These are phyloP conservation scores for Laupala kohalensis DNA, from an alignment of 1,140 invertebrate species.

Conservation along the genomic window DNA sequence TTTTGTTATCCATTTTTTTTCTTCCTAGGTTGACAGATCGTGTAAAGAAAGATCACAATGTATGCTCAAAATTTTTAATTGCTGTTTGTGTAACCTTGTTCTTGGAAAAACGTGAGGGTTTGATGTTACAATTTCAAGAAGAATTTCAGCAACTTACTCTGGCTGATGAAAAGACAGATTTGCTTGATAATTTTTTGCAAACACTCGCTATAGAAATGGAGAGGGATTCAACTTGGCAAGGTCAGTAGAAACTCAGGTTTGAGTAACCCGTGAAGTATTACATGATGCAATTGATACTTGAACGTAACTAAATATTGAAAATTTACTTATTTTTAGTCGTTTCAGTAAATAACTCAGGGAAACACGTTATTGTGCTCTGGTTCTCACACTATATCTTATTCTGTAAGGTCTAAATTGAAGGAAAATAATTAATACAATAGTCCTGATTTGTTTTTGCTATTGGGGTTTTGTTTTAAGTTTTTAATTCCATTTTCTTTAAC, in stretches of 20 bases:
- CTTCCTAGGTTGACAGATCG: constrained; percentile 42
- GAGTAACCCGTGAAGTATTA: not conserved
- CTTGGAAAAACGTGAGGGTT: constrained; percentile 54
- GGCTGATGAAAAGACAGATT: constrained; percentile 70
- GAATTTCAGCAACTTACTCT: constrained; percentile 63
- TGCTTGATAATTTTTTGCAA: constrained; percentile 50
- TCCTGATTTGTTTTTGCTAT: too few species aligned
- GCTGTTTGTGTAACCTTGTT: constrained; percentile 67
- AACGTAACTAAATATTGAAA: too few species aligned
- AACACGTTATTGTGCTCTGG: too few species aligned
- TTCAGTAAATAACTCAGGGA: too few species aligned
- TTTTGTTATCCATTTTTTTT: not conserved
- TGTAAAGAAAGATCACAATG: constrained; percentile 52
- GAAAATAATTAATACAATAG: too few species aligned
- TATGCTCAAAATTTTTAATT: constrained; percentile 64
- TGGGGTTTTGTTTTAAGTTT: too few species aligned
- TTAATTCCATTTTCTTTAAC: too few species aligned
- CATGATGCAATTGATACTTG: too few species aligned
- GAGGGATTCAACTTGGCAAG: constrained; percentile 55
- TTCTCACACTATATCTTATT: too few species aligned
- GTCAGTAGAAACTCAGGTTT: constrained; percentile 27
- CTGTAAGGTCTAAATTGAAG: too few species aligned
- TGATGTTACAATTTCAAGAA: constrained; percentile 51
- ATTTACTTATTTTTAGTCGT: too few species aligned
- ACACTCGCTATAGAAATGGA: constrained; percentile 46